Evolutionary conservation across 2,888 invertebrate genomes (phyloP), one percentile per base, ranked within the genome.

Genomic region (Cheilosia pagana): DNA sequence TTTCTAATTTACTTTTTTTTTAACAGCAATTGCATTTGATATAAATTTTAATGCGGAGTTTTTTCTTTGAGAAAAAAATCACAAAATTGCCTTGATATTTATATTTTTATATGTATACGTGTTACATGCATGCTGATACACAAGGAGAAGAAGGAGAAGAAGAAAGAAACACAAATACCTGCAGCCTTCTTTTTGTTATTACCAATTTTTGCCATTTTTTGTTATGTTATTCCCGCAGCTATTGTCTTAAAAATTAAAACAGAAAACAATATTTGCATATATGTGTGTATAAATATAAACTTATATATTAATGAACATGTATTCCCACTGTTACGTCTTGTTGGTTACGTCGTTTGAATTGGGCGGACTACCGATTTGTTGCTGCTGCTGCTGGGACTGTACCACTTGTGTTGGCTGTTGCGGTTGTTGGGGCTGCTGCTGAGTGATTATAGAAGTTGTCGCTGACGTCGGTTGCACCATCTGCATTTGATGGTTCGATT

Each of bases 301-400:
- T 91, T 91, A 92, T 89, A 92, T 92, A 91, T 92, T 92, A 89
- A 92, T 92, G 89, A 92, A 92, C 90, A 92, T 91, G 88, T 91
- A 89, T 91, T 92, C 92, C 92, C 92, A 92, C 91, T 92, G 92
- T 92, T 92, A 92, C 92, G 92, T 92, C 88, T 92, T 92, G 87
- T 89, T 92, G 87, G 89, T 91, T 88, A 91, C 87, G 87, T 92
- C 92, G 89, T 89, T 92, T 89, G 89, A 90, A 88, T 88, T 92
- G 91, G 92, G 91, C 91, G 92, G 92, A 91, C 91, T 92, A 86
- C 89, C 89, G 78, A 86, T 87, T 88, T 88, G 88, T 81, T 87
- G 88, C 72, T 88, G 87, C 52, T 88, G 88, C 21, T 87, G 87
- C 72, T 87, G 87, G 43, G 86, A 67, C 31, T 76, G 77, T 65